Evolutionary conservation across 2,797 vertebrate species (phyloP).

Genomic region (Peromyscus attwateri): DNA sequence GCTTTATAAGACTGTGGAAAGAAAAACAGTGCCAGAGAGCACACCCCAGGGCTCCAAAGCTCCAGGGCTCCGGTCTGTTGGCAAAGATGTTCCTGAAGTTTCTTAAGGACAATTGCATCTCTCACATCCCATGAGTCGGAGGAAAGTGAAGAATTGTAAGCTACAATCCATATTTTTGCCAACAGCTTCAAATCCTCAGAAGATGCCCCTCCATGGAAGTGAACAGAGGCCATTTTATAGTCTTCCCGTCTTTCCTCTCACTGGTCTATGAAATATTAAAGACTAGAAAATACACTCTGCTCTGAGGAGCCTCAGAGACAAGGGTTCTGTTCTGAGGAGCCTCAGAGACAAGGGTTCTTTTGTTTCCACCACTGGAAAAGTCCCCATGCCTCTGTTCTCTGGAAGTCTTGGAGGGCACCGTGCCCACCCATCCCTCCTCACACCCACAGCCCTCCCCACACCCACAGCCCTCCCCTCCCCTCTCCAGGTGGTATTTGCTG

Average conservation of each 20-base stretch:
- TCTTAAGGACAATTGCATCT: background rate
- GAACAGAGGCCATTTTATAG: background rate
- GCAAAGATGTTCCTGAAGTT: background rate
- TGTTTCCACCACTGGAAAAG: background rate
- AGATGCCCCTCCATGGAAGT: background rate
- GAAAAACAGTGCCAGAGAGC: background rate
- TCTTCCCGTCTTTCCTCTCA: background rate
- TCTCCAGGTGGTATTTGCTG: background rate
- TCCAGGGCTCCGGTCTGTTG: background rate
- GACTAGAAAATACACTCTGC: background rate
- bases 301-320: background rate
- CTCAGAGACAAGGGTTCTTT: background rate
- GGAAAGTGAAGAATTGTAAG: background rate
- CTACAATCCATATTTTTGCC: background rate
- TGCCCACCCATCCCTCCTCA: fast-evolving
- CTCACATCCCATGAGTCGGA: background rate
- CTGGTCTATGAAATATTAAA: background rate
- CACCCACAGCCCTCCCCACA: fast-evolving
- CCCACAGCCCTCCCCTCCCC: fast-evolving
- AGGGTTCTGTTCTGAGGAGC: background rate
- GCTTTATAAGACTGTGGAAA: background rate
- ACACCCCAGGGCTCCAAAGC: background rate
- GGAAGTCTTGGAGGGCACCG: background rate
- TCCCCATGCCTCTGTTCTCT: background rate
- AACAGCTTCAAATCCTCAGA: background rate